phyloP scores from a whole-genome alignment of 1,140 invertebrate species.

The Helicorthomorpha holstii region DNA sequence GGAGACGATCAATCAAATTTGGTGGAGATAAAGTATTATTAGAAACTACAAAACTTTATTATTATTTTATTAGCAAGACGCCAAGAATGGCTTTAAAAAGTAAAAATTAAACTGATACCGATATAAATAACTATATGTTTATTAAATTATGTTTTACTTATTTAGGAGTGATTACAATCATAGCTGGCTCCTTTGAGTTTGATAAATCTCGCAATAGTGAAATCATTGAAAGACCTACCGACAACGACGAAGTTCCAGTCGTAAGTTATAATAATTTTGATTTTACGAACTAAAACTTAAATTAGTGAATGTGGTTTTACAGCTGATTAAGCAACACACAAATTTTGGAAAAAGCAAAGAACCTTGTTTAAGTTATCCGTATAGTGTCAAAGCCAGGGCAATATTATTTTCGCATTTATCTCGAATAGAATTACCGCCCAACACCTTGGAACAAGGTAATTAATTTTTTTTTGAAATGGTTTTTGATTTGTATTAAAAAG shows the following conservation, averaged over 20 bases:
- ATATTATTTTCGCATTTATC: constrained; percentile 86
- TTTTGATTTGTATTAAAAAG: neutral
- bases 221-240: constrained; percentile 77
- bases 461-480: constrained; percentile 4
- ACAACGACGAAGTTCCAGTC: constrained; percentile 85
- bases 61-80: constrained; percentile 88
- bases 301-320: constrained; percentile 4
- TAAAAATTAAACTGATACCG: too few relatives aligned
- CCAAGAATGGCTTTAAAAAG: constrained; percentile 83
- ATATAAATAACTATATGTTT: too few relatives aligned
- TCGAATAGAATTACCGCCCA: constrained; percentile 56
- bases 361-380: constrained; percentile 75
- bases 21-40: constrained; percentile 57
- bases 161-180: constrained; percentile 76
- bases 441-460: constrained; percentile 56
- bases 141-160: constrained; percentile 10
- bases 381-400: constrained; percentile 90
- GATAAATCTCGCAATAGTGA: constrained; percentile 85
- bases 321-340: constrained; percentile 77
- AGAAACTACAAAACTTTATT: constrained; percentile 90
- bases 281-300: neutral
- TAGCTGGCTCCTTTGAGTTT: constrained; percentile 92
- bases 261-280: constrained; percentile 32
- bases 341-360: constrained; percentile 91
- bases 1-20: constrained; percentile 90